Evolutionary conservation across 1,140 invertebrate genomes (phyloP).

Genomic region (Lepidostoma basale): DNA sequence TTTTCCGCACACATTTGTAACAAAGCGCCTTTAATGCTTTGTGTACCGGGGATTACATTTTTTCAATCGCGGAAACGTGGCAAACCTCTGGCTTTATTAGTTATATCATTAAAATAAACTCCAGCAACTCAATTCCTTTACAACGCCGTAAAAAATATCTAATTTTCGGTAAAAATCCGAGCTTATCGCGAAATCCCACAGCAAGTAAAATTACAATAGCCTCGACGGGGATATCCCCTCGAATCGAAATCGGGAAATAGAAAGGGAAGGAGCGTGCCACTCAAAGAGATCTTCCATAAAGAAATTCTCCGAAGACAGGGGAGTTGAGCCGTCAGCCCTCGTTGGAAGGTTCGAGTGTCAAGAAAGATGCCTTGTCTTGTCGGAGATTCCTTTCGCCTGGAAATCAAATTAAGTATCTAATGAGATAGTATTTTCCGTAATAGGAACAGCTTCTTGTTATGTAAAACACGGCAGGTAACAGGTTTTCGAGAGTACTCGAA

Average conservation of each 20-base stretch:
- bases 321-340: slow-evolving; percentile 26
- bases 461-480: slow-evolving; percentile 5
- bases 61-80: background rate
- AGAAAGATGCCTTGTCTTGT: slow-evolving; percentile 15
- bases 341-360: slow-evolving; percentile 23
- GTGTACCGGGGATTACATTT: too few species aligned
- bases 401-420: slow-evolving; percentile 28
- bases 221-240: slow-evolving; percentile 9
- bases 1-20: too few species aligned
- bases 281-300: slow-evolving; percentile 23
- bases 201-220: slow-evolving; percentile 30
- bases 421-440: slow-evolving; percentile 6
- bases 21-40: too few species aligned
- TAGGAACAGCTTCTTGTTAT: slow-evolving; percentile 6
- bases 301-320: slow-evolving; percentile 29
- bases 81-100: background rate
- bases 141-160: slow-evolving; percentile 16
- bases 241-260: slow-evolving; percentile 25
- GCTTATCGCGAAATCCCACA: slow-evolving; percentile 24
- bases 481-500: background rate
- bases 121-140: slow-evolving; percentile 14
- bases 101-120: slow-evolving; percentile 12
- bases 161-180: slow-evolving; percentile 24
- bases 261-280: slow-evolving; percentile 22
- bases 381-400: background rate